These are phyloP conservation scores for Hydraecia micacea DNA, from an alignment of 2,888 invertebrate genomes.

Conservation along the genomic window DNA sequence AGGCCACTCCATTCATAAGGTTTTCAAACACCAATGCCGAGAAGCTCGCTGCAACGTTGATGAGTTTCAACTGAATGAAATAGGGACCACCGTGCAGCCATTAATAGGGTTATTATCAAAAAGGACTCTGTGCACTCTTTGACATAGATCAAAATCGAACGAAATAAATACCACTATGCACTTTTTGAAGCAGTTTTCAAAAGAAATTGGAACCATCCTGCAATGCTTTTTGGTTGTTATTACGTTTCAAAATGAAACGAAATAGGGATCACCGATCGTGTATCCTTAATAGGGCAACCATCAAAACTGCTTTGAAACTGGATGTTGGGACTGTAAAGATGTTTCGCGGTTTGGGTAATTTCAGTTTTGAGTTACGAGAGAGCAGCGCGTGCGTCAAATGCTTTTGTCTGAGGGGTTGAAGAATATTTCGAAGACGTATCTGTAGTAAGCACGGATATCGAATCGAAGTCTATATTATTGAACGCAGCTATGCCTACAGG, in stretches of 20 bases:
- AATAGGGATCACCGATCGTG: not conserved
- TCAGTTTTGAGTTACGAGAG: not conserved
- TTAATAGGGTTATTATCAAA: not conserved
- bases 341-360: not conserved
- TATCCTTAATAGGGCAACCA: constrained; percentile 18
- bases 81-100: not conserved
- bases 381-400: not conserved
- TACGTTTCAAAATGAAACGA: not conserved
- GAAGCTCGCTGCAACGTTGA: constrained; percentile 42
- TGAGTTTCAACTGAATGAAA: constrained; percentile 41
- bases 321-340: not conserved
- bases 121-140: not conserved
- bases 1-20: constrained; percentile 49
- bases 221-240: not conserved
- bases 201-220: not conserved
- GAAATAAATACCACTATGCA: not conserved
- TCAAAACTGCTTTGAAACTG: constrained; percentile 24
- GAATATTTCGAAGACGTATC: not conserved
- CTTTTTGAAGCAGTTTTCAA: not conserved
- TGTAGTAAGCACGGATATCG: not conserved
- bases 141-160: not conserved
- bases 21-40: constrained; percentile 48
- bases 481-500: not conserved
- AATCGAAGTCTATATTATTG: not conserved
- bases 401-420: not conserved